Percentiles rank a stretch among this genome's conserved stretches.
Evolutionary conservation across 53 echinoderm and acorn worm species (phyloP).

Genomic region (Holothuria scabra): DNA sequence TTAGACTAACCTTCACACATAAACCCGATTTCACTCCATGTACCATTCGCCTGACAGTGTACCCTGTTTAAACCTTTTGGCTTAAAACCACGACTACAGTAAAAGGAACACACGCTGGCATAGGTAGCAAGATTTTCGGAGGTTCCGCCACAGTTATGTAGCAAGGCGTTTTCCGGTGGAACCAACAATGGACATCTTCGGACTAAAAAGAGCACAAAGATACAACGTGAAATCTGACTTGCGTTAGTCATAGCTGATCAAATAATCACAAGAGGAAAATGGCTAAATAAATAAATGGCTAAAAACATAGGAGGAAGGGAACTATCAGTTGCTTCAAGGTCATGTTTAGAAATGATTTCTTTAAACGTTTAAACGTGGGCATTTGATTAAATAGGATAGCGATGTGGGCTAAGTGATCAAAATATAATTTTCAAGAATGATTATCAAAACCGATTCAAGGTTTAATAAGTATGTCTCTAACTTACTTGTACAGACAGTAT

Average conservation of each 20-base stretch:
- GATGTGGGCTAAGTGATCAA: too few relatives aligned
- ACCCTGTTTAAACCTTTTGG: slow-evolving; percentile 43
- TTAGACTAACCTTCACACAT: slow-evolving; percentile 62
- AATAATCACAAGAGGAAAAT: too few relatives aligned
- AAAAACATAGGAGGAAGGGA: too few relatives aligned
- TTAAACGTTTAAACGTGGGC: too few relatives aligned
- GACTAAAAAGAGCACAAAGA: slow-evolving; percentile 27
- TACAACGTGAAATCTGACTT: too few relatives aligned
- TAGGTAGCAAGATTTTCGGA: slow-evolving; percentile 52
- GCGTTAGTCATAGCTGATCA: too few relatives aligned
- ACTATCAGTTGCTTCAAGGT: too few relatives aligned
- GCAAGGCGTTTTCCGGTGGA: slow-evolving; percentile 51
- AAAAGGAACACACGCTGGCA: slow-evolving; percentile 77
- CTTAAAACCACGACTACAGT: slow-evolving; percentile 65
- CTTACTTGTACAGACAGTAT: slow-evolving; percentile 71
- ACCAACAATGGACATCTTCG: slow-evolving; percentile 54
- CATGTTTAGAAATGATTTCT: too few relatives aligned
- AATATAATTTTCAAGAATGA: too few relatives aligned
- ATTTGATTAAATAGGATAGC: too few relatives aligned
- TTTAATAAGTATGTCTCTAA: neutral
- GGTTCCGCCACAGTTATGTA: slow-evolving; percentile 54
- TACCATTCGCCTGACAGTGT: slow-evolving; percentile 62
- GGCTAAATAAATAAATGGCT: too few relatives aligned
- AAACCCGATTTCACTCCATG: slow-evolving; percentile 68
- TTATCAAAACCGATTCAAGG: too few relatives aligned